Evolutionary conservation across 2,797 vertebrate genomes (phyloP).

Genomic region (Anguilla marmorata): DNA sequence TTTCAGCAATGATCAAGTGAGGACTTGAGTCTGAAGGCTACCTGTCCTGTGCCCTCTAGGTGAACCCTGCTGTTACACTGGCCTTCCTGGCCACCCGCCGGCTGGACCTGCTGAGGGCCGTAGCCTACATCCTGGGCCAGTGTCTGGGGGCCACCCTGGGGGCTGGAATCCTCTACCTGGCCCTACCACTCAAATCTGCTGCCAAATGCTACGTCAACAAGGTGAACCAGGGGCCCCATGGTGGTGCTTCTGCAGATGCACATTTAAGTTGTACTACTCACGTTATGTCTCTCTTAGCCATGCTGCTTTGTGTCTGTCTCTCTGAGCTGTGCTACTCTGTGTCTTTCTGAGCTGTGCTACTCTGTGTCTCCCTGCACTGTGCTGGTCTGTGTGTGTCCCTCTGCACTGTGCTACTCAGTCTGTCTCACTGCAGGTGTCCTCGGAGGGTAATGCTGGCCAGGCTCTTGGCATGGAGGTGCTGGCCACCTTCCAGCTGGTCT

Average conservation of each 20-base stretch:
- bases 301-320: background rate
- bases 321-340: background rate
- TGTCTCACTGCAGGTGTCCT: constrained; percentile 64
- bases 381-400: background rate
- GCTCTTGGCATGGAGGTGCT: constrained; percentile 77
- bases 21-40: background rate
- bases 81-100: constrained; percentile 76
- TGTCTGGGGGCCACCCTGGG: constrained; percentile 76
- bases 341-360: background rate
- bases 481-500: constrained; percentile 81
- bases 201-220: constrained; percentile 67
- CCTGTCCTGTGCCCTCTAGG: constrained; percentile 53
- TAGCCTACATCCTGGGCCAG: constrained; percentile 71
- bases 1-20: background rate
- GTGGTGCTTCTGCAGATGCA: background rate
- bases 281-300: background rate
- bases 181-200: constrained; percentile 62
- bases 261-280: background rate
- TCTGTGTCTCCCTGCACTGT: constrained; percentile 39
- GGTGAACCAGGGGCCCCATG: constrained; percentile 56
- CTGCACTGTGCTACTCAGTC: background rate
- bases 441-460: constrained; percentile 70
- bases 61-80: constrained; percentile 81
- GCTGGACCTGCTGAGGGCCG: constrained; percentile 67
- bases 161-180: constrained; percentile 68